phyloP scores from a whole-genome alignment of 2,888 invertebrate genomes.

The Drosophila tripunctata region DNA sequence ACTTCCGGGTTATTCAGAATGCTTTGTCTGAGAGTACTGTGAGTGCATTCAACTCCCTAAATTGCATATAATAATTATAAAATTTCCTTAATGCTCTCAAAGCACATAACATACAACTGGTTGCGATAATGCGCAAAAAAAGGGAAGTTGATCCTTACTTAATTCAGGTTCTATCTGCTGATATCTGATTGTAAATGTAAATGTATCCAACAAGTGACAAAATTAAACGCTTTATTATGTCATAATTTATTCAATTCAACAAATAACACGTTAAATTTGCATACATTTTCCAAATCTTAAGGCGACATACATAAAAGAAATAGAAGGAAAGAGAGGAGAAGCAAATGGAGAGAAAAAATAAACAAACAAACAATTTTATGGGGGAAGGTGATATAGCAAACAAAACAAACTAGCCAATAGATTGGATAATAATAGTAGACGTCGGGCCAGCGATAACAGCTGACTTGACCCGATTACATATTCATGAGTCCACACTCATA shows the following conservation, averaged over 20 bases:
- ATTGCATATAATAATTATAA: slow-evolving; percentile 26
- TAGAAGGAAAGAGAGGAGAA: slow-evolving; percentile 9
- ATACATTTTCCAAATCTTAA: slow-evolving; percentile 45
- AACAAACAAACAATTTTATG: slow-evolving; percentile 27
- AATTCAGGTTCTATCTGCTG: slow-evolving; percentile 12
- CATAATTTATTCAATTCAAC: slow-evolving; percentile 67
- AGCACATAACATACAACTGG: neutral
- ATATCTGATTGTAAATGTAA: neutral
- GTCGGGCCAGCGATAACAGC: slow-evolving; percentile 30
- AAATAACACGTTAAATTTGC: slow-evolving; percentile 58
- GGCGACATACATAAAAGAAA: neutral
- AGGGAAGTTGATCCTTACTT: slow-evolving; percentile 32
- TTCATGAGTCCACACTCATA: slow-evolving; percentile 51
- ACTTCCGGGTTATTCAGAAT: slow-evolving; percentile 24
- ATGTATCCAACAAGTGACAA: slow-evolving; percentile 3
- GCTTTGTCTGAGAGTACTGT: neutral
- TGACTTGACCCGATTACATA: slow-evolving; percentile 61
- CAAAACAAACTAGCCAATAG: slow-evolving; percentile 52
- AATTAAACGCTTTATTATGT: slow-evolving; percentile 55
- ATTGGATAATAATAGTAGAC: slow-evolving; percentile 59
- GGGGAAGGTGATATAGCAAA: slow-evolving; percentile 29
- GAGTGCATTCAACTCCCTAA: slow-evolving; percentile 60
- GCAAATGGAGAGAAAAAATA: slow-evolving; percentile 6
- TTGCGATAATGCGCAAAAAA: slow-evolving; percentile 20
- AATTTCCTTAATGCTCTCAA: slow-evolving; percentile 26